These are phyloP conservation scores for Neoarius graeffei DNA, from an alignment of 2,113 vertebrate species.

Conservation along the genomic window DNA sequence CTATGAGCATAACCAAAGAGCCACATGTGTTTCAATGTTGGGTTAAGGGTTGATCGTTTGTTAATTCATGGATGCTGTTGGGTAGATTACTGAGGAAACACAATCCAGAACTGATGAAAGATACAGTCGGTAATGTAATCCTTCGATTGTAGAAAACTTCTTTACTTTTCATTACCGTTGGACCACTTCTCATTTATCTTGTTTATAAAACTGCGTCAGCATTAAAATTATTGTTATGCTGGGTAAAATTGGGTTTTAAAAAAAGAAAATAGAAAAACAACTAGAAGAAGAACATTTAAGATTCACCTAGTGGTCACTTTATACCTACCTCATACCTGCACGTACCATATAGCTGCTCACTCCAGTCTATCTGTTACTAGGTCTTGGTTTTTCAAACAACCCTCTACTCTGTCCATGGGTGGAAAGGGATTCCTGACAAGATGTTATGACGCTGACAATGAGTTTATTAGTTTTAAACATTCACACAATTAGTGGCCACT, in stretches of 20 bases:
- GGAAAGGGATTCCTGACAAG: background rate
- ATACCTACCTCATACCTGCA: background rate
- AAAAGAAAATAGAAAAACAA: background rate
- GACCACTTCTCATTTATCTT: background rate
- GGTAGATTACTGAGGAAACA: background rate
- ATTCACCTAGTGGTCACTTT: background rate
- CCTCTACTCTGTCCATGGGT: too few species aligned
- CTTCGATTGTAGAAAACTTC: background rate
- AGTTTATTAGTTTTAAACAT: background rate
- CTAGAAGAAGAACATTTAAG: background rate
- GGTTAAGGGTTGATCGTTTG: background rate
- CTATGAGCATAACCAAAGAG: background rate
- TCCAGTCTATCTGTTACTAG: background rate
- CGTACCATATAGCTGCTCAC: background rate
- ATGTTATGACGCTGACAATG: background rate
- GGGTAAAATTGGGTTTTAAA: background rate
- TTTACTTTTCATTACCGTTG: background rate
- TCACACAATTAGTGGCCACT: background rate
- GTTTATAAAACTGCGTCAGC: background rate
- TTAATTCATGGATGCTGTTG: slow-evolving; percentile 5
- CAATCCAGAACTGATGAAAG: background rate
- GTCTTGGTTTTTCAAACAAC: background rate
- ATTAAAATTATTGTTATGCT: background rate
- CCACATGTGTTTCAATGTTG: background rate
- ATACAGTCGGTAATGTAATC: background rate